Percentiles rank a stretch among this genome's conserved stretches.
Conservation (phyloP, 2,113 vertebrate genomes). For the Phalacrocorax carbo region DNA sequence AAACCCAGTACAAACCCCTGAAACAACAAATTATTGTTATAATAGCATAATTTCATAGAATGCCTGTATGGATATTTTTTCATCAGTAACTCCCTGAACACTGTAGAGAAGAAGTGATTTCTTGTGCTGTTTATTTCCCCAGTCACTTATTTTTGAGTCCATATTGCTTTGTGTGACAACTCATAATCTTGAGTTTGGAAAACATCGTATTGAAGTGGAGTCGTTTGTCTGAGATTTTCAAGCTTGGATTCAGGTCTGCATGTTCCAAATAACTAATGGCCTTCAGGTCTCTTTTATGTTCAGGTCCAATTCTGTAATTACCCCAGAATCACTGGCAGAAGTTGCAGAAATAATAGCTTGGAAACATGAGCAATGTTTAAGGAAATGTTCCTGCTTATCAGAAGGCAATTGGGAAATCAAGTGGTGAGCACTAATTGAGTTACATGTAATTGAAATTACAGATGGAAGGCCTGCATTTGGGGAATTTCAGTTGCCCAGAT, state of each 20-base stretch:
- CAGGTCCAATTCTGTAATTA: not conserved
- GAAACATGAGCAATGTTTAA: not conserved
- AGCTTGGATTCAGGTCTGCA: not conserved
- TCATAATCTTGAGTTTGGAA: not conserved
- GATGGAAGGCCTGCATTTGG: not conserved
- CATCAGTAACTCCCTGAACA: not conserved
- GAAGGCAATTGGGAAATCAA: not conserved
- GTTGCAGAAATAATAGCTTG: slow-evolving; percentile 1
- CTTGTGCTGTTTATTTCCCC: not conserved
- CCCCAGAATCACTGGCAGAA: not conserved
- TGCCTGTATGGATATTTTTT: not conserved
- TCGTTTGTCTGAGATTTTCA: not conserved
- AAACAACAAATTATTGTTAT: not conserved
- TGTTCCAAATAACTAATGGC: not conserved
- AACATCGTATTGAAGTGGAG: not conserved
- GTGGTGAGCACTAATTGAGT: not conserved
- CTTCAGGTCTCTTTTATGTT: slow-evolving; percentile 4
- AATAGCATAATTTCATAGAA: not conserved
- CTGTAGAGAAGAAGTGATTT: not conserved
- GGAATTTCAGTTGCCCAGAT: not conserved
- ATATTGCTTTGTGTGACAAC: not conserved
- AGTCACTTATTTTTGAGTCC: not conserved
- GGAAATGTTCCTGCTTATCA: slow-evolving; percentile 8
- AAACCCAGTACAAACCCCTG: not conserved
- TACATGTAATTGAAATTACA: not conserved